These are phyloP conservation scores for Brachyopa scutellaris DNA, from an alignment of 2,888 invertebrate species.

Conservation along the genomic window DNA sequence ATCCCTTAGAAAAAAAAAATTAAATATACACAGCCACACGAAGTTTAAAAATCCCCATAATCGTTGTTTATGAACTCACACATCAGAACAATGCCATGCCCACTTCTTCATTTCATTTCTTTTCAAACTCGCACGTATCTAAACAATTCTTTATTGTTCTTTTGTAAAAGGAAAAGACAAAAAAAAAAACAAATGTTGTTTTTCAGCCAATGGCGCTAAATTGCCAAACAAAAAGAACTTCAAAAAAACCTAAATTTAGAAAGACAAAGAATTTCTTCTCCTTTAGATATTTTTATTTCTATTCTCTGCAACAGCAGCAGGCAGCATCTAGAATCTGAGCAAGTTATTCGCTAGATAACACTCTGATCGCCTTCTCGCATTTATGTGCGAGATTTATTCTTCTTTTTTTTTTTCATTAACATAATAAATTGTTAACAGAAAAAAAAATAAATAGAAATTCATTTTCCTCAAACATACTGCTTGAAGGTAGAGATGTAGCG, in stretches of 20 bases:
- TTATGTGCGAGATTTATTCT: conserved; percentile 46
- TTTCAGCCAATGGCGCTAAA: conserved; percentile 60
- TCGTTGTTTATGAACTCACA: conserved; percentile 33
- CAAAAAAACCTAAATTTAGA: conserved; percentile 47
- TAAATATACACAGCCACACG: background rate
- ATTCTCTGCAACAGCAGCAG: background rate
- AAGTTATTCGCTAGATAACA: conserved; percentile 42
- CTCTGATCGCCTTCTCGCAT: conserved; percentile 39
- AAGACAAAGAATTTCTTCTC: conserved; percentile 40
- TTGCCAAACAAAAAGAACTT: conserved; percentile 36
- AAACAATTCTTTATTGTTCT: conserved; percentile 52
- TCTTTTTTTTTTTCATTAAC: conserved; percentile 24
- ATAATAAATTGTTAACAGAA: conserved; percentile 30
- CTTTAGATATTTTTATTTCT: conserved; percentile 13
- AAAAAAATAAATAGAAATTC: conserved; percentile 1
- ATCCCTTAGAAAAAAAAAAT: background rate
- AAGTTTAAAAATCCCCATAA: conserved; percentile 24
- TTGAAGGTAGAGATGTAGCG: background rate
- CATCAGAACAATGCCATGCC: conserved; percentile 36
- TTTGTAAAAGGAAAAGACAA: background rate
- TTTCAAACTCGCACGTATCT: conserved; percentile 37
- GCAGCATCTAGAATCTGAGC: conserved; percentile 9
- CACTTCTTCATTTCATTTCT: conserved; percentile 42
- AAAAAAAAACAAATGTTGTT: background rate
- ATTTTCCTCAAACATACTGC: background rate